Conservation (phyloP, 1,140 invertebrate species). For the Rhyacophila brunnea region DNA sequence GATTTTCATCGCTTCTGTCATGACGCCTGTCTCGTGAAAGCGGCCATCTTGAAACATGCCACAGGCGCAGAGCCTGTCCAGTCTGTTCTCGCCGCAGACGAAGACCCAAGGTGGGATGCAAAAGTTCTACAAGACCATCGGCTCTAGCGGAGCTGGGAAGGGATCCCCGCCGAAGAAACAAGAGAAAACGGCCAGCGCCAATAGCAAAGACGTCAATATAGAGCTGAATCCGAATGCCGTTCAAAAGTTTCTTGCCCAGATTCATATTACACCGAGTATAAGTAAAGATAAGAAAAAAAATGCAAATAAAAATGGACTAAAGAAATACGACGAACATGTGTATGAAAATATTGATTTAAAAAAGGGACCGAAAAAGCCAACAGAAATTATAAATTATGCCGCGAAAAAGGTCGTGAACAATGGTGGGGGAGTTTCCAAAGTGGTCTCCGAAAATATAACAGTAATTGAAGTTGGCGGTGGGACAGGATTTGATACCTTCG, state of each 20-base stretch:
- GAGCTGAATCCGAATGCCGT: conserved; percentile 45
- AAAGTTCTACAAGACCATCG: conserved; percentile 55
- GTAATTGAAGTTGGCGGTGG: conserved; percentile 29
- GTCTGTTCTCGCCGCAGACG: not conserved
- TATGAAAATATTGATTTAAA: conserved; percentile 54
- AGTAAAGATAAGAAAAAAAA: conserved; percentile 22
- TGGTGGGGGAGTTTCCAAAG: not conserved
- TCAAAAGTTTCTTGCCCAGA: conserved; percentile 43
- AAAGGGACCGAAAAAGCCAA: conserved; percentile 10
- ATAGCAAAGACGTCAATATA: conserved; percentile 38
- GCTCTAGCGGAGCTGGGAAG: conserved; percentile 38
- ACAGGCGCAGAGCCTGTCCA: conserved; percentile 40
- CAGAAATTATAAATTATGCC: conserved; percentile 32
- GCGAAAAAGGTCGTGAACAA: not conserved
- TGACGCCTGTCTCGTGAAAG: too few species aligned
- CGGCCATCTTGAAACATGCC: conserved; percentile 40
- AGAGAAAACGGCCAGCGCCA: conserved; percentile 48
- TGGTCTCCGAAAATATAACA: conserved; percentile 28
- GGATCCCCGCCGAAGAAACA: conserved; percentile 41
- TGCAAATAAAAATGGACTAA: conserved; percentile 8
- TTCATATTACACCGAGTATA: conserved; percentile 38
- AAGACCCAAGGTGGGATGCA: conserved; percentile 41
- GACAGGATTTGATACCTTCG: not conserved
- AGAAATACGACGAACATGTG: conserved; percentile 26
- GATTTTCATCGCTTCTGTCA: too few species aligned